phyloP scores from a whole-genome alignment of 2,888 invertebrate species.

The Zaprionus obscuricornis region DNA sequence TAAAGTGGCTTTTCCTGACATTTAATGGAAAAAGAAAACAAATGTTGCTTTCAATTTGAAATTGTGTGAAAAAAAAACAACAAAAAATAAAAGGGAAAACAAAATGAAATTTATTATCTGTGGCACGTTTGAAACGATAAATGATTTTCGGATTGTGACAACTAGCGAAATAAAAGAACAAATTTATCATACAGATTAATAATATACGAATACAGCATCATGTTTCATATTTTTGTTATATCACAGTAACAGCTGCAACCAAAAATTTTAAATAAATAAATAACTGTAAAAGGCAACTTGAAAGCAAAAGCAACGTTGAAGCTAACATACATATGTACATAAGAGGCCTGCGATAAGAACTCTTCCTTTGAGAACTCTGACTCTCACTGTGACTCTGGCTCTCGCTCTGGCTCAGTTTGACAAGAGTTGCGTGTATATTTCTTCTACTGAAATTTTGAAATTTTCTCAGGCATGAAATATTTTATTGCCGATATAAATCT shows the following conservation, averaged over 20 bases:
- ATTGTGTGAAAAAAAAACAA: neutral
- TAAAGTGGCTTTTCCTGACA: too few relatives aligned
- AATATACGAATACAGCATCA: too few relatives aligned
- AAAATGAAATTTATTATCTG: too few relatives aligned
- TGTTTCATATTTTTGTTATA: constrained; percentile 6
- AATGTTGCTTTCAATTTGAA: neutral
- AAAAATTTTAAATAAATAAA: constrained; percentile 28
- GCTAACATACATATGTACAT: too few relatives aligned
- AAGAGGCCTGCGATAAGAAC: too few relatives aligned
- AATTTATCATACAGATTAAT: constrained; percentile 13
- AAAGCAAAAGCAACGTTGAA: too few relatives aligned
- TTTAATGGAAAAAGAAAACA: neutral
- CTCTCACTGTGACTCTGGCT: too few relatives aligned
- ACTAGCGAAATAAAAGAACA: constrained; percentile 9
- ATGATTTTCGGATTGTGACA: too few relatives aligned
- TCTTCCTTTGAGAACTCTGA: constrained; percentile 7
- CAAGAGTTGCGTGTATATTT: constrained; percentile 48
- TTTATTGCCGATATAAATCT: constrained; percentile 74
- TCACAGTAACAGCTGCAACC: constrained; percentile 12
- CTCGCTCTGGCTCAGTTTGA: constrained; percentile 15
- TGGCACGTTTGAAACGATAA: too few relatives aligned
- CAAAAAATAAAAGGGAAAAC: too few relatives aligned
- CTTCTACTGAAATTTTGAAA: too few relatives aligned
- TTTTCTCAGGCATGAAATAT: constrained; percentile 66
- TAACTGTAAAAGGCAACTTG: constrained; percentile 26